Evolutionary conservation across 2,888 invertebrate species (phyloP).

Genomic region (Ophonus ardosiacus): DNA sequence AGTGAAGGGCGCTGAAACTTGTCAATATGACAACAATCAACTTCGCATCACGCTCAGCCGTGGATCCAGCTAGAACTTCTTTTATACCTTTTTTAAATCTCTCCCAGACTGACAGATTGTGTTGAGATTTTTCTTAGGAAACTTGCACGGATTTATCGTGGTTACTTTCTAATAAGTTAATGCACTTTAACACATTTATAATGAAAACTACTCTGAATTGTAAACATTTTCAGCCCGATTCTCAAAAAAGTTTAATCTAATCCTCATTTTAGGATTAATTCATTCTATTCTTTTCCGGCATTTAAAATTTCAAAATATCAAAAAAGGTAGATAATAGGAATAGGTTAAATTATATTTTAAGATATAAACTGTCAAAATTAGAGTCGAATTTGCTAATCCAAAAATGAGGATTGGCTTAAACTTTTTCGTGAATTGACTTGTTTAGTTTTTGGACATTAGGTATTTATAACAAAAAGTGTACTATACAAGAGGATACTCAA

Average conservation of each 20-base stretch:
- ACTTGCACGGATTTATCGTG: background rate
- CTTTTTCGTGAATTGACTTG: no score
- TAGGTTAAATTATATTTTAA: no score
- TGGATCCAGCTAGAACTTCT: conserved; percentile 27
- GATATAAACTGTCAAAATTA: no score
- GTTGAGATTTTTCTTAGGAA: conserved; percentile 19
- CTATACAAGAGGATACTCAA: no score
- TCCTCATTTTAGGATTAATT: no score
- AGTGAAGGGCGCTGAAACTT: conserved; percentile 56
- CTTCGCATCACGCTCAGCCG: conserved; percentile 52
- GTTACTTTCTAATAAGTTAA: conserved; percentile 19
- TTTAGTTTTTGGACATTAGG: no score
- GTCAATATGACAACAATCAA: conserved; percentile 60
- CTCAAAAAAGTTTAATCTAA: background rate
- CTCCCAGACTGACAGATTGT: conserved; percentile 35
- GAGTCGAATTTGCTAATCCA: no score
- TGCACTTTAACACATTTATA: background rate
- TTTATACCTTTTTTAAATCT: conserved; percentile 33
- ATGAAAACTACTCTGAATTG: background rate
- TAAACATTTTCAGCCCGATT: background rate
- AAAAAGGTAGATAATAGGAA: no score
- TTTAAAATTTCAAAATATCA: no score
- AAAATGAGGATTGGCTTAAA: no score
- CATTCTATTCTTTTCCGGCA: no score
- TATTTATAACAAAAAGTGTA: no score